A percentile compares a stretch with the other conserved stretches of the same genome.
Evolutionary conservation across 2,113 vertebrate species (phyloP).

Genomic region (Malurus cyaneus): DNA sequence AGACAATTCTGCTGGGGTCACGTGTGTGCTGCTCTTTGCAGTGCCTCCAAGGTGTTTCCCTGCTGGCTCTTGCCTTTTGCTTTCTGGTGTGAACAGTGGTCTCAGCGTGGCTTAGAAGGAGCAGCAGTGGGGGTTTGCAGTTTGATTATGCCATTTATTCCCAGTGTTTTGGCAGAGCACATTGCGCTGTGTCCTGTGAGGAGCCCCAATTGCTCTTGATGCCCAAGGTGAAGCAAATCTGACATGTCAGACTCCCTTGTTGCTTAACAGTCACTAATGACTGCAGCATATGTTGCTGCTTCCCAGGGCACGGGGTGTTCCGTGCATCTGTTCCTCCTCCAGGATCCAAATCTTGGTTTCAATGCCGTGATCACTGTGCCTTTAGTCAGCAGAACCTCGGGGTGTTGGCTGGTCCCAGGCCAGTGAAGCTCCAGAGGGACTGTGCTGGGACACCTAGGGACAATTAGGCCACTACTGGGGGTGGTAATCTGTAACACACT

Average conservation of each 20-base stretch:
- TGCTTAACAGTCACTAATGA: constrained; percentile 58
- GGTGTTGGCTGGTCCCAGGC: neutral
- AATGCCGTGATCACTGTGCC: neutral
- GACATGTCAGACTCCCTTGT: constrained; percentile 36
- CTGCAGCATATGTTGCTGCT: constrained; percentile 64
- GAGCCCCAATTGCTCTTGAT: constrained; percentile 27
- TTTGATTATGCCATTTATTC: neutral
- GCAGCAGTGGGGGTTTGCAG: neutral
- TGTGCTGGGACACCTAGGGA: neutral
- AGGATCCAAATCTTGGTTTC: neutral
- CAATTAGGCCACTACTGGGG: neutral
- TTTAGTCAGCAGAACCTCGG: neutral
- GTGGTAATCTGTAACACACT: neutral
- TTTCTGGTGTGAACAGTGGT: neutral
- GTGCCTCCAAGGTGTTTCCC: neutral
- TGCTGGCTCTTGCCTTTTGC: neutral
- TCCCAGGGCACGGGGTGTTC: constrained; percentile 40
- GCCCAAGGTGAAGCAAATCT: constrained; percentile 43
- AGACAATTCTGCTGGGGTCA: neutral
- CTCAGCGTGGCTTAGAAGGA: neutral
- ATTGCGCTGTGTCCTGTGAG: neutral
- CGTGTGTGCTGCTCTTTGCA: neutral
- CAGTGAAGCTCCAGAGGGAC: neutral
- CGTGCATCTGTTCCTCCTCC: constrained; percentile 52
- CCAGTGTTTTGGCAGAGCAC: neutral